These are phyloP conservation scores for Trimorus sp. DNA, from an alignment of 2,888 invertebrate species.

Conservation along the genomic window DNA sequence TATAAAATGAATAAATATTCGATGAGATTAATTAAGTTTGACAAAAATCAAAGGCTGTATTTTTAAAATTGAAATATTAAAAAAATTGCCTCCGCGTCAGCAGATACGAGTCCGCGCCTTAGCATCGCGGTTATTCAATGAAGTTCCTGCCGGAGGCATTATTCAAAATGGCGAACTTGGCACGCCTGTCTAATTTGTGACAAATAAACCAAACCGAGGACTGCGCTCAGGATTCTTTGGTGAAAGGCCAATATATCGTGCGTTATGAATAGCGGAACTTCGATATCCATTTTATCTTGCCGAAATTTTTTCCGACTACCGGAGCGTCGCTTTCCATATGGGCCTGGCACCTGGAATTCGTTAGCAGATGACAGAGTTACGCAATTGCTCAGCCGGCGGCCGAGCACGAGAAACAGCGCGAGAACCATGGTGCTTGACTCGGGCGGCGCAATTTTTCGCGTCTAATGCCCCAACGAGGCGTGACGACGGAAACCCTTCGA, in stretches of 20 bases:
- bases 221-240: constrained; percentile 47
- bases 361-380: constrained; percentile 51
- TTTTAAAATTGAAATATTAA: no score
- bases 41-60: no score
- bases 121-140: constrained; percentile 57
- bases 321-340: constrained; percentile 56
- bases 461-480: constrained; percentile 43
- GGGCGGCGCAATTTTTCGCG: constrained; percentile 30
- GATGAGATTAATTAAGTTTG: no score
- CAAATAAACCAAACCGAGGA: constrained; percentile 59
- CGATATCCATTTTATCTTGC: constrained; percentile 27
- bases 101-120: constrained; percentile 32
- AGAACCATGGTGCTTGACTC: background rate
- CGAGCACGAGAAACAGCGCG: background rate
- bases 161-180: constrained; percentile 63
- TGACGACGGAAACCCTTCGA: constrained; percentile 61
- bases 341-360: constrained; percentile 49
- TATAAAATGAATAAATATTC: no score
- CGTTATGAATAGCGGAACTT: constrained; percentile 47
- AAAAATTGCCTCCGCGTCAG: no score
- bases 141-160: constrained; percentile 52
- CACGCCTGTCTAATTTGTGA: constrained; percentile 65
- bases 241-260: constrained; percentile 57
- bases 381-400: constrained; percentile 5
- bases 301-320: constrained; percentile 11